Evolutionary conservation across 2,113 vertebrate genomes (phyloP), one percentile per base, ranked within the genome.

Genomic region (Coturnix japonica): DNA sequence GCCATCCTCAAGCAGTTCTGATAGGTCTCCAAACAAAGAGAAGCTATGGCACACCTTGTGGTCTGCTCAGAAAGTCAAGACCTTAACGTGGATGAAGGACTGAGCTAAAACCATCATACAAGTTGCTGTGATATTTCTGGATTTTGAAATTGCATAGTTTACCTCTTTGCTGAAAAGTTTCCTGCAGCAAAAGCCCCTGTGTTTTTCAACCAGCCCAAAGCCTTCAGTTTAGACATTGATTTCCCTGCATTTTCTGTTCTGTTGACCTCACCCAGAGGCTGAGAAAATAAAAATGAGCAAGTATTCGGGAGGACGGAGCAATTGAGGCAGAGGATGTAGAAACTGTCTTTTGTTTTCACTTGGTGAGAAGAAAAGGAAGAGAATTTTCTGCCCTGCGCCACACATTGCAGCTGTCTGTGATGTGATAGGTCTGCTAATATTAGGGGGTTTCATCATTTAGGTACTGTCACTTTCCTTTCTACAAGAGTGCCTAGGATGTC

Each of bases 341-440:
- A 80, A 64, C 89, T 89, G 21, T 47, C 56, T 67, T 91, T 89
- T 81, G 14, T 85, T 85, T 90, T 89, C 64, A 57, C 5, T 14
- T 31, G 56, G 25, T 56, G 71, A 56, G 71, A 91, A 82, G 79
- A 93, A 93, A 94, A 90, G 73, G 44, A 81, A 75, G 9, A 72
- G 26, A n/a, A 28, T 59, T 87, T 85, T 89, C 64, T 92, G 56
- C 12, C 85, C 81, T 73, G 33, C 35, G 7, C 12, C n/a, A 0
- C 9, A 20, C 1, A 0, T 82, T 91, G 81, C 39, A 87, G 51
- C 33, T 47, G 41, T 37, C 56, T 79, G 21, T 57, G 65, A 54
- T 54, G 19, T 31, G 43, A 71, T 18, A 85, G 13, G n/a, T 82
- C 33, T 70, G 46, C 17, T 79, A 26, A 73, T 70, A 46, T 66